Conservation (phyloP, 2,113 vertebrate species). For the Vulpes vulpes region DNA sequence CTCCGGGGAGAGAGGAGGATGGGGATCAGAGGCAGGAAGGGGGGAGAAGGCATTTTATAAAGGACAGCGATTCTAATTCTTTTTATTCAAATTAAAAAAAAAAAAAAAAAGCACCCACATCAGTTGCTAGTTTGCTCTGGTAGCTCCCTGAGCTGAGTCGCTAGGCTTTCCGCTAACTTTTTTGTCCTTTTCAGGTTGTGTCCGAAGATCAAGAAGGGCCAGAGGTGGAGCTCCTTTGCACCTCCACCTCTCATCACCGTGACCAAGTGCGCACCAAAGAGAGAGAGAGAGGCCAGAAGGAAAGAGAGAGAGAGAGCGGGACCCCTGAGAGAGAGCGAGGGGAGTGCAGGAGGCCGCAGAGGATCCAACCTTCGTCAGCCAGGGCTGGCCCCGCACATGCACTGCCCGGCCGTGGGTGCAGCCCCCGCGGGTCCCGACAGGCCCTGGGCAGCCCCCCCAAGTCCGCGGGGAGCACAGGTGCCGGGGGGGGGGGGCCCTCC, state of each 20-base stretch:
- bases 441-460: constrained; percentile 42
- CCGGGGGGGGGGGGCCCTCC: not conserved
- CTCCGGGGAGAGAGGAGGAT: not conserved
- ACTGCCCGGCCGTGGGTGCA: constrained; percentile 77
- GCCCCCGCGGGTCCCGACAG: constrained; percentile 59
- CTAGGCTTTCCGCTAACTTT: constrained; percentile 80
- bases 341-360: not conserved
- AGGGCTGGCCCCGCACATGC: not conserved
- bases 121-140: constrained; percentile 86
- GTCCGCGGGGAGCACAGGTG: not conserved
- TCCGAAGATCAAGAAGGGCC: constrained; percentile 77
- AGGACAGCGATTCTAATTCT: constrained; percentile 88
- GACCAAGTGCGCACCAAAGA: constrained; percentile 59
- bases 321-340: not conserved
- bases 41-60: constrained; percentile 83
- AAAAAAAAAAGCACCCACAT: constrained; percentile 67
- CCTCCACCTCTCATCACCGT: constrained; percentile 74
- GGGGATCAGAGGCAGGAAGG: constrained; percentile 16
- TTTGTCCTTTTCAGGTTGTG: constrained; percentile 78
- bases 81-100: constrained; percentile 88
- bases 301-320: not conserved
- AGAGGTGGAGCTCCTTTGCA: constrained; percentile 60
- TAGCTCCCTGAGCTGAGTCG: constrained; percentile 90
- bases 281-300: not conserved
- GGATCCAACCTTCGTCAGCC: constrained; percentile 11